Percentiles rank a stretch among this genome's conserved stretches.
phyloP scores from a whole-genome alignment of 2,888 invertebrate genomes.

The Smittia sp. region DNA sequence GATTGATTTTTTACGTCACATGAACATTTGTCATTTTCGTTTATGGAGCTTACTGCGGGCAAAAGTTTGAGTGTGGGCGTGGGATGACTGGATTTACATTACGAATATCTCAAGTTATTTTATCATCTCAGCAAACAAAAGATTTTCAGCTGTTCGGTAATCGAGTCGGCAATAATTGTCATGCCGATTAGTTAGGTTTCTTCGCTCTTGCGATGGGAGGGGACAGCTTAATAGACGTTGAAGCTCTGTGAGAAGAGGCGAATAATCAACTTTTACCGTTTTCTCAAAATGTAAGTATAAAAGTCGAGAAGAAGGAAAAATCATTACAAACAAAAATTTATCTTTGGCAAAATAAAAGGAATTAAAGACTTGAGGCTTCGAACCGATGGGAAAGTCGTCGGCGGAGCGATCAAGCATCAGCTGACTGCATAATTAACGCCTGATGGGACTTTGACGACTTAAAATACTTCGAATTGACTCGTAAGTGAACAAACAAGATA shows the following conservation, averaged over 20 bases:
- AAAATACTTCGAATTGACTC: too few species aligned
- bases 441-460: too few species aligned
- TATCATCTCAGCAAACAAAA: not conserved
- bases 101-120: not conserved
- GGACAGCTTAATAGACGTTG: not conserved
- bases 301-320: not conserved
- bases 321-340: not conserved
- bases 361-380: not conserved
- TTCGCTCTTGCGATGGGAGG: not conserved
- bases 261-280: not conserved
- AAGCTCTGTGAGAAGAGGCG: not conserved
- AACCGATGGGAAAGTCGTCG: not conserved
- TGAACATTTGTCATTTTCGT: not conserved
- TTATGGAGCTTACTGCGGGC: not conserved
- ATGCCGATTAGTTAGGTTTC: not conserved
- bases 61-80: not conserved
- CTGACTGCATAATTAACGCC: too few species aligned
- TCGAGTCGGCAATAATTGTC: not conserved
- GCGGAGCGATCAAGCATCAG: too few species aligned
- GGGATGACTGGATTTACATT: not conserved
- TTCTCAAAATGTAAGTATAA: not conserved
- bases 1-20: too few species aligned
- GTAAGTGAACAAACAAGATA: too few species aligned
- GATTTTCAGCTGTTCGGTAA: not conserved
- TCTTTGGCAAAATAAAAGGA: not conserved